These are phyloP conservation scores for Ctenosaura bakeri DNA, from an alignment of 2,797 vertebrate genomes.

Conservation along the genomic window DNA sequence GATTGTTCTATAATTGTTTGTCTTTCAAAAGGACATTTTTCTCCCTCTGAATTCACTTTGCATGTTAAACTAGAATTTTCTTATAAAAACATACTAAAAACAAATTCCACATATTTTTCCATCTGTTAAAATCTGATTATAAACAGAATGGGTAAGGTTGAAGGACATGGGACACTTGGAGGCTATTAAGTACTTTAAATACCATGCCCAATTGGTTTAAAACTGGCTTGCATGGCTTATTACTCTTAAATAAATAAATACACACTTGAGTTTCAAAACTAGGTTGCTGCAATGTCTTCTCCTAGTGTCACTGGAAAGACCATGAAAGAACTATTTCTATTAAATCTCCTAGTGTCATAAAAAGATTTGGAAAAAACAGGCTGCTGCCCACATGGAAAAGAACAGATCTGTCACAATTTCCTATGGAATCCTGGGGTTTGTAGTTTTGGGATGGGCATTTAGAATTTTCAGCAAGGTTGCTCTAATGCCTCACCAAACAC, in stretches of 20 bases:
- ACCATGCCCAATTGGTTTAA: neutral
- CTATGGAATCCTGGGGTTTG: neutral
- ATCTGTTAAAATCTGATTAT: slow-evolving; percentile 22
- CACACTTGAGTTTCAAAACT: neutral
- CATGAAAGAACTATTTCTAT: neutral
- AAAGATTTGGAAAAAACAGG: neutral
- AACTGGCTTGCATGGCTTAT: neutral
- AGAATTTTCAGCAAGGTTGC: too few relatives aligned
- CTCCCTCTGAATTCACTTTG: slow-evolving; percentile 30
- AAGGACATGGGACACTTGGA: neutral
- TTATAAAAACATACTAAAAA: slow-evolving; percentile 39
- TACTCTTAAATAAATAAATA: neutral
- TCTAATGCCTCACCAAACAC: too few relatives aligned
- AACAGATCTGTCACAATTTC: neutral
- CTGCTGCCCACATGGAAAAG: neutral
- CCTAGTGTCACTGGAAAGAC: neutral
- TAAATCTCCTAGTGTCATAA: neutral
- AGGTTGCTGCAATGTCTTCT: neutral
- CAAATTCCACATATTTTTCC: neutral
- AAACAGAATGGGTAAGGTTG: neutral
- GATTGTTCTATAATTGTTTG: slow-evolving; percentile 60
- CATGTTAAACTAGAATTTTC: slow-evolving; percentile 32
- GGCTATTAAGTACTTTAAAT: neutral
- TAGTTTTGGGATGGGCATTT: too few relatives aligned
- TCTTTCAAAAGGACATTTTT: slow-evolving; percentile 49